Evolutionary conservation across 1,140 invertebrate species (phyloP).

Genomic region (Archegozetes longisetosus): DNA sequence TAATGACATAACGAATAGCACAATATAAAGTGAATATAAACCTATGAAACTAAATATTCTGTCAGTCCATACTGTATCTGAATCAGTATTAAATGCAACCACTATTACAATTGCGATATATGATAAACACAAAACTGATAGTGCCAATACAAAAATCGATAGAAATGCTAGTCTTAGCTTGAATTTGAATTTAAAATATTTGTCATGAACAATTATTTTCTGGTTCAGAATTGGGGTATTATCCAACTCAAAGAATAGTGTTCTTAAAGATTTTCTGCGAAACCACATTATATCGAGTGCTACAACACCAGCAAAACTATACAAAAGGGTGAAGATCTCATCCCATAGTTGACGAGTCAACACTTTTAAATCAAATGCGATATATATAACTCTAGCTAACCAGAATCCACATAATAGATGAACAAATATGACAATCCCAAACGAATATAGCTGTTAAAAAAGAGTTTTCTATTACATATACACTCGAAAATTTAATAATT

Average conservation of each 20-base stretch:
- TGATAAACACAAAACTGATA: background rate
- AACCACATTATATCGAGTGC: constrained; percentile 8
- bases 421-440: background rate
- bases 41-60: background rate
- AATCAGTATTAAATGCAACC: background rate
- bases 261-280: background rate
- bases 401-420: background rate
- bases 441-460: constrained; percentile 7
- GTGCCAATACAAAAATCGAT: background rate
- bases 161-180: background rate
- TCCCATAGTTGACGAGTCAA: background rate
- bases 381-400: background rate
- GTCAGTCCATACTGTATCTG: background rate
- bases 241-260: background rate
- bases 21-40: background rate
- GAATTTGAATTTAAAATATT: background rate
- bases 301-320: background rate
- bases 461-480: too few species aligned
- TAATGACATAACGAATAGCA: background rate
- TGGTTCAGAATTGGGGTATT: background rate
- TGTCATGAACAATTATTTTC: background rate
- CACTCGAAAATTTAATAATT: too few species aligned
- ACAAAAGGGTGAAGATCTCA: background rate
- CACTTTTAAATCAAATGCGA: background rate
- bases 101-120: background rate